These are phyloP conservation scores for Trichomalopsis sarcophagae DNA, from an alignment of 1,140 invertebrate species.

Conservation along the genomic window DNA sequence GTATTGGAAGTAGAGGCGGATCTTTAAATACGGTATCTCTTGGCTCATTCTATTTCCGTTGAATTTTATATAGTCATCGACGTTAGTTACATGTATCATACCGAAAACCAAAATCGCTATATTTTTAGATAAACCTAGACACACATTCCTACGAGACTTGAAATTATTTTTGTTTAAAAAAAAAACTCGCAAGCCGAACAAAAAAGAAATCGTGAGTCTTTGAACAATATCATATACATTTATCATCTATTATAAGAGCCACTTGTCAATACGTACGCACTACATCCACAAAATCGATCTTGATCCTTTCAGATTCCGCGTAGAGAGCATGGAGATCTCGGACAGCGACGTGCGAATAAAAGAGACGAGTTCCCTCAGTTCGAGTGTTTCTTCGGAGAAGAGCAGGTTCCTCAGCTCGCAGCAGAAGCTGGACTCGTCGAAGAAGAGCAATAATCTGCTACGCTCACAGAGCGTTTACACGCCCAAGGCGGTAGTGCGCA, in stretches of 20 bases:
- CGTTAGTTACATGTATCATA: too few species aligned
- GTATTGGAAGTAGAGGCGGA: background rate
- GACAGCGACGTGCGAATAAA: slow-evolving; percentile 72
- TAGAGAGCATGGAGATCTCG: slow-evolving; percentile 71
- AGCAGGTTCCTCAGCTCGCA: slow-evolving; percentile 32
- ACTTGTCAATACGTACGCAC: too few species aligned
- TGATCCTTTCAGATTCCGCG: slow-evolving; percentile 65
- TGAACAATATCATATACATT: too few species aligned
- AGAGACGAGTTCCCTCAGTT: slow-evolving; percentile 56
- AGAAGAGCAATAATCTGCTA: slow-evolving; percentile 57
- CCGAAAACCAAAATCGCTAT: too few species aligned
- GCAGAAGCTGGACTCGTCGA: slow-evolving; percentile 50
- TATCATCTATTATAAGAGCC: too few species aligned
- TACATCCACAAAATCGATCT: background rate
- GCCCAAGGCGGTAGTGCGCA: slow-evolving; percentile 57
- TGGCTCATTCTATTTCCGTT: background rate
- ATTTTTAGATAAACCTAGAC: too few species aligned
- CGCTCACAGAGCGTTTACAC: slow-evolving; percentile 70
- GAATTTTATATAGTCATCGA: too few species aligned
- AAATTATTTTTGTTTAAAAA: too few species aligned
- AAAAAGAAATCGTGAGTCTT: too few species aligned
- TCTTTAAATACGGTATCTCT: background rate
- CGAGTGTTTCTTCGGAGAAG: slow-evolving; percentile 58
- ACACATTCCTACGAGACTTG: too few species aligned
- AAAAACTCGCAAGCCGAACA: too few species aligned